These are phyloP conservation scores for Daphoenositta chrysoptera DNA, from an alignment of 2,113 vertebrate genomes.

Conservation along the genomic window DNA sequence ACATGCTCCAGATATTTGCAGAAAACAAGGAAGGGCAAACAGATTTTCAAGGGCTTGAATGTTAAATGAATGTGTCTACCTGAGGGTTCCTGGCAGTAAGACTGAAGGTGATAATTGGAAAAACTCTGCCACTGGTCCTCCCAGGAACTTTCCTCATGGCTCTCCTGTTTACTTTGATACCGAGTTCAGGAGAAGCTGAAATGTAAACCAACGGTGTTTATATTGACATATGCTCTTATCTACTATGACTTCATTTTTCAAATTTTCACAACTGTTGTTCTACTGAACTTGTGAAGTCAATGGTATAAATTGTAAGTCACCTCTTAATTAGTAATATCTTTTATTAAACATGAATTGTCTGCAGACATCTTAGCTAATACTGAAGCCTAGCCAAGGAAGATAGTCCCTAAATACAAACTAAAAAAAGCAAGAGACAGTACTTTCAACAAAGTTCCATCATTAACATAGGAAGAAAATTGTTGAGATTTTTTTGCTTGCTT, in stretches of 20 bases:
- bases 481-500: neutral
- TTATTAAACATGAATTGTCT: neutral
- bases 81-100: neutral
- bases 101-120: neutral
- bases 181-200: neutral
- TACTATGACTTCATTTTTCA: neutral
- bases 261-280: neutral
- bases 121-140: neutral
- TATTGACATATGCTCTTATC: neutral
- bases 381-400: neutral
- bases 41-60: neutral
- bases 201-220: neutral
- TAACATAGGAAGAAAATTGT: neutral
- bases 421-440: neutral
- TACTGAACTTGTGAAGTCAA: neutral
- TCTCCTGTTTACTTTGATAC: neutral
- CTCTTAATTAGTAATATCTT: neutral
- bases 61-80: neutral
- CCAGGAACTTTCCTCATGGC: neutral
- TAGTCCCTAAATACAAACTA: neutral
- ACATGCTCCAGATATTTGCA: neutral
- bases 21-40: neutral
- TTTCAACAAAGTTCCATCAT: neutral
- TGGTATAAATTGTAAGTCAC: neutral
- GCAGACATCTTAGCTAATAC: neutral